These are phyloP conservation scores for Solenodon paradoxus DNA, from an alignment of 2,113 vertebrate genomes.

Conservation along the genomic window DNA sequence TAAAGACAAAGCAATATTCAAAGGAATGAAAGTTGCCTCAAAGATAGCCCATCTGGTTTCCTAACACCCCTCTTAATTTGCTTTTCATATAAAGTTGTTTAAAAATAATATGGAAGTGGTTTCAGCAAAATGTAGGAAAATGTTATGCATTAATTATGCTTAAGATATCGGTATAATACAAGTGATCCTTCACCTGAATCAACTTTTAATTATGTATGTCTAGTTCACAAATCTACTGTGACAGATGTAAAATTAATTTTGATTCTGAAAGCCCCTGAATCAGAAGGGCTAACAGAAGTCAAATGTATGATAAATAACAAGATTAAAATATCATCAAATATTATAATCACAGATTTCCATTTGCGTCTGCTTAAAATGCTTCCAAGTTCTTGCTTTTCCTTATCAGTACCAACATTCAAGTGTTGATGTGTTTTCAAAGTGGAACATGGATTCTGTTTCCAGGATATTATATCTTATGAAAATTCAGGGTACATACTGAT, in stretches of 20 bases:
- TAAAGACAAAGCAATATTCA: slow-evolving; percentile 3
- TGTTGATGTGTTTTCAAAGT: background rate
- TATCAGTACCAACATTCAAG: background rate
- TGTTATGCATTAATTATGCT: slow-evolving; percentile 37
- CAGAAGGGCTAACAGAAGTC: slow-evolving; percentile 17
- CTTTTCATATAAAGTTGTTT: slow-evolving; percentile 27
- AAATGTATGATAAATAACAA: slow-evolving; percentile 20
- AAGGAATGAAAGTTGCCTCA: slow-evolving; percentile 25
- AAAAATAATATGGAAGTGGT: slow-evolving; percentile 41
- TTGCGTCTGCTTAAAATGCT: slow-evolving; percentile 31
- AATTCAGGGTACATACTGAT: too few species aligned
- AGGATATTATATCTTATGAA: background rate
- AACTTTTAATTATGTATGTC: slow-evolving; percentile 42
- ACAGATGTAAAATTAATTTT: slow-evolving; percentile 42
- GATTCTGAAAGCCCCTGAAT: slow-evolving; percentile 27
- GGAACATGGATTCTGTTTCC: background rate
- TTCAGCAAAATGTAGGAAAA: slow-evolving; percentile 51
- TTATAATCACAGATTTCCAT: background rate
- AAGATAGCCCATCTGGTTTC: background rate
- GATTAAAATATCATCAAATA: slow-evolving; percentile 34
- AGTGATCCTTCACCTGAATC: slow-evolving; percentile 38
- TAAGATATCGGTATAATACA: slow-evolving; percentile 39
- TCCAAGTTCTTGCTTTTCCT: slow-evolving; percentile 16
- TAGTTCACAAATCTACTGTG: slow-evolving; percentile 28
- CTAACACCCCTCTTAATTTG: slow-evolving; percentile 29